Percentiles rank a stretch among this genome's conserved stretches.
phyloP scores from a whole-genome alignment of 2,888 invertebrate genomes.

The Euspilapteryx auroguttella region DNA sequence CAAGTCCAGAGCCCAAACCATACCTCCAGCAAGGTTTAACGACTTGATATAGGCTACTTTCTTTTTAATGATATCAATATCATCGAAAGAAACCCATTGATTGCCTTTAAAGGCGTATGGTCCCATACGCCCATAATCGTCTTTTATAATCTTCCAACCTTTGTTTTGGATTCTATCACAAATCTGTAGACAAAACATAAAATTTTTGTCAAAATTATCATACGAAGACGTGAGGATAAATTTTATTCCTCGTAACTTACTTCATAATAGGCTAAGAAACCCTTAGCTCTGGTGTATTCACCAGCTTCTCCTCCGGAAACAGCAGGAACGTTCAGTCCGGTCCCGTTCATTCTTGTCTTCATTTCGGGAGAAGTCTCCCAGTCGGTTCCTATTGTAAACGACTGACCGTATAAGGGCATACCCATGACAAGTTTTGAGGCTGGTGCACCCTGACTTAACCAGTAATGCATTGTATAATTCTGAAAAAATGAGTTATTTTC shows the following conservation, averaged over 20 bases:
- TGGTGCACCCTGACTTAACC: constrained; percentile 84
- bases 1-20: constrained; percentile 90
- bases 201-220: constrained; percentile 4
- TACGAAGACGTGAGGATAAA: too few species aligned
- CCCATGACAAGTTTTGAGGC: constrained; percentile 84
- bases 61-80: constrained; percentile 73
- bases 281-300: constrained; percentile 82
- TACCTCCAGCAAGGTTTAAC: constrained; percentile 80
- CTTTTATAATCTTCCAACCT: constrained; percentile 81
- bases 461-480: constrained; percentile 88
- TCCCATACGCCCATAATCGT: constrained; percentile 77
- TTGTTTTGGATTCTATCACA: constrained; percentile 78
- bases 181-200: constrained; percentile 52
- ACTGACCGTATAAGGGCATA: constrained; percentile 87
- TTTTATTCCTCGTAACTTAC: too few species aligned
- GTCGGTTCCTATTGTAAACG: constrained; percentile 63
- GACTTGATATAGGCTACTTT: constrained; percentile 80
- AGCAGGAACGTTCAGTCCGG: constrained; percentile 75
- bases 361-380: constrained; percentile 14
- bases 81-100: constrained; percentile 93
- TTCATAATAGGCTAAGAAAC: constrained; percentile 88
- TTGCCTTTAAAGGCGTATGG: constrained; percentile 85
- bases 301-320: constrained; percentile 80
- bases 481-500: too few species aligned
- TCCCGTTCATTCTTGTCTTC: constrained; percentile 57